A percentile compares a stretch with the other conserved stretches of the same genome.
These are phyloP conservation scores for Chorisops tibialis DNA, from an alignment of 2,888 invertebrate genomes.

Conservation along the genomic window DNA sequence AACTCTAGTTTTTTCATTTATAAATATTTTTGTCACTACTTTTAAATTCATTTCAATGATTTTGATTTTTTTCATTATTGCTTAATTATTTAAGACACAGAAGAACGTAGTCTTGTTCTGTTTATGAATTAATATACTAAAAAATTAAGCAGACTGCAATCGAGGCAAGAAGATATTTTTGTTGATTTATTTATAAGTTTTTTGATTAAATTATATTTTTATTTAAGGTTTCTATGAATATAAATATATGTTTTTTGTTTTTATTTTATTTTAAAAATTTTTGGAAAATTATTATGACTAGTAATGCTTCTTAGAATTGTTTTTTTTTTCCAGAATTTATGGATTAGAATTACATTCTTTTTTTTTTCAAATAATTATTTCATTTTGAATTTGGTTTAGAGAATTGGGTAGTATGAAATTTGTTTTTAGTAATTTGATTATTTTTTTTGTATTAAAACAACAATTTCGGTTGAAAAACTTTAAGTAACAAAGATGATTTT, in stretches of 20 bases:
- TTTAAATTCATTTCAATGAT: too few species aligned
- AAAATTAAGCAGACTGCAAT: too few species aligned
- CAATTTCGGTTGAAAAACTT: not conserved
- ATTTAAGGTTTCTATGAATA: not conserved
- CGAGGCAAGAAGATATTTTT: too few species aligned
- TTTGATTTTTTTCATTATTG: too few species aligned
- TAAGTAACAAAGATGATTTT: not conserved
- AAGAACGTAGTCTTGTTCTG: too few species aligned
- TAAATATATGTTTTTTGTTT: conserved; percentile 1
- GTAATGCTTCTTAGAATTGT: conserved; percentile 16
- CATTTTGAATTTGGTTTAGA: not conserved
- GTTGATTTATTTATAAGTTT: too few species aligned
- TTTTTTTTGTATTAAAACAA: not conserved
- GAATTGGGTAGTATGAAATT: not conserved
- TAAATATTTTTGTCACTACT: too few species aligned
- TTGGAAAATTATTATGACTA: conserved; percentile 28
- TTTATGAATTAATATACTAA: too few species aligned
- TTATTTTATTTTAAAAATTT: conserved; percentile 23
- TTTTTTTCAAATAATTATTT: not conserved
- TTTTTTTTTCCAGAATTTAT: not conserved
- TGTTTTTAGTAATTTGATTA: not conserved
- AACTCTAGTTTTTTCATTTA: too few species aligned
- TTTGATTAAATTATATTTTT: too few species aligned
- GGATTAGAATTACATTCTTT: not conserved
- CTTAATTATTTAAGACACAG: too few species aligned